Base-by-base conservation (phyloP, 2,113 vertebrate genomes). In the Urocitellus parryii region DNA sequence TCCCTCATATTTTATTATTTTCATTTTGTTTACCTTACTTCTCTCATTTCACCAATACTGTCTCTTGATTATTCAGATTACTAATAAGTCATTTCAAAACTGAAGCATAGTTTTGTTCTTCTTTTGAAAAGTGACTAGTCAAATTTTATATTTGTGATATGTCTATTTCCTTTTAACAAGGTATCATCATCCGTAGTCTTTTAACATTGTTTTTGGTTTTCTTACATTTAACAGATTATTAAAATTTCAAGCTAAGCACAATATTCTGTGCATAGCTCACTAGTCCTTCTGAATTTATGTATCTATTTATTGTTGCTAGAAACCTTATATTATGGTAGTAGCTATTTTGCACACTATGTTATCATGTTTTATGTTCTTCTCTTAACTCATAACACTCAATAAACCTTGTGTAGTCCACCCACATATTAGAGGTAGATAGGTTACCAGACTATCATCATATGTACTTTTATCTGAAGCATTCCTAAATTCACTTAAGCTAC, bases 61-160 rank as follows among this genome's bases (percentile, higher is more conserved):
- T 58, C 9, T 79, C 42, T 58, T 58, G 42, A 5, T 80, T 32
- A 80, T 67, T 95, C 3, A 12, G 1, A 82, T 51, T 90, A 56
- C 65, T 56, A 42, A 11, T 72, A 70, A 82, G 85, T 73, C 61
- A 86, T 58, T 92, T 77, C 34, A 22, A 90, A 53, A 93, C 14
- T 4, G 51, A 72, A 39, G 39, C 29, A 61, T 45, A 2, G 63
- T 80, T 92, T 90, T 58, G 56, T 42, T 25, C 65, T 65, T 81
- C 68, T 10, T 84, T 78, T 91, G 24, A 79, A 92, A 67, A 88
- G 8, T 20, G 12, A 81, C 3, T 39, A 85, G 5, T 82, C 56
- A 78, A 61, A 27, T 92, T 78, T 77, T 92, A 92, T 56, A 88
- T 34, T 61, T 94, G 18, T 24, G 72, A 53, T 90, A 13, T 37